A percentile compares a stretch with the other conserved stretches of the same genome.
Evolutionary conservation across 2,888 invertebrate species (phyloP).

Genomic region (Acheta domesticus): DNA sequence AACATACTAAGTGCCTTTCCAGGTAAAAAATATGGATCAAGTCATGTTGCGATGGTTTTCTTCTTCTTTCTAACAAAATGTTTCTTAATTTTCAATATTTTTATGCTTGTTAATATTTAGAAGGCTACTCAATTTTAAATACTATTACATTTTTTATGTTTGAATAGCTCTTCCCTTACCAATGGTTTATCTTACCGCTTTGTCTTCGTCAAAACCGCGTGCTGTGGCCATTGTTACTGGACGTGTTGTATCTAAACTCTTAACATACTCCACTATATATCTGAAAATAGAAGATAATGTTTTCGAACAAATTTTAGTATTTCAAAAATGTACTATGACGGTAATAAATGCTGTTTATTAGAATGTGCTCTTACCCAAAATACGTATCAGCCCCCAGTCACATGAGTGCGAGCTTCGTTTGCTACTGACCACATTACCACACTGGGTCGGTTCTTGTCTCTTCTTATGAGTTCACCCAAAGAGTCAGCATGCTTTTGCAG

Average conservation of each 20-base stretch:
- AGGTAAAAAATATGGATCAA: too few species aligned
- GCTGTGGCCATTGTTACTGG: conserved; percentile 83
- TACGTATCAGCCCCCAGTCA: conserved; percentile 69
- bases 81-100: too few species aligned
- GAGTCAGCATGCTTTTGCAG: conserved; percentile 79
- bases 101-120: too few species aligned
- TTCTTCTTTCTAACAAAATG: too few species aligned
- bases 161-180: background rate
- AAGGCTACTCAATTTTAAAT: too few species aligned
- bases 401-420: conserved; percentile 82
- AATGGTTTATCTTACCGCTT: conserved; percentile 57
- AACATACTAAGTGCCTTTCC: too few species aligned
- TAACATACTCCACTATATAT: conserved; percentile 72
- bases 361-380: conserved; percentile 61
- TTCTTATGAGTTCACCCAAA: conserved; percentile 76
- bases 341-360: background rate
- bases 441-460: conserved; percentile 93
- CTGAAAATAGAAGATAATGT: conserved; percentile 49
- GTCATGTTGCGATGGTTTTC: too few species aligned
- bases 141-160: too few species aligned
- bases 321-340: background rate
- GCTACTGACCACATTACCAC: conserved; percentile 97
- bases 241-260: conserved; percentile 71
- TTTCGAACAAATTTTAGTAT: conserved; percentile 19
- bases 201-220: conserved; percentile 58